phyloP scores from a whole-genome alignment of 2,113 vertebrate genomes.

The Halcyon senegalensis region DNA sequence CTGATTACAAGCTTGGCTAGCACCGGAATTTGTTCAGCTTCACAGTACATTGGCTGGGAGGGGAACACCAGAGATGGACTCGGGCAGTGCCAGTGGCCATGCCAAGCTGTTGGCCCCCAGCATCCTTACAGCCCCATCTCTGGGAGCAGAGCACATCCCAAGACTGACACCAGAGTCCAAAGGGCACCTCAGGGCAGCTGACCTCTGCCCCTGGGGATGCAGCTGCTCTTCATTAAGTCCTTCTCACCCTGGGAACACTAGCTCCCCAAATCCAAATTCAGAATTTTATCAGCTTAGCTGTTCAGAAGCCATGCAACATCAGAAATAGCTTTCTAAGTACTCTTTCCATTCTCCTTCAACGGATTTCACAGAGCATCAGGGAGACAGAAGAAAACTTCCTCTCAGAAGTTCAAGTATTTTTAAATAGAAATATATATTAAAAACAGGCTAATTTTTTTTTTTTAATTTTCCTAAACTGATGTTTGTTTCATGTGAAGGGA shows the following conservation, averaged over 20 bases:
- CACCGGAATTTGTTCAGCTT: background rate
- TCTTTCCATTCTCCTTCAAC: background rate
- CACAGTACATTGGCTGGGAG: accelerated
- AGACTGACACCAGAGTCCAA: accelerated
- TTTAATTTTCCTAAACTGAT: background rate
- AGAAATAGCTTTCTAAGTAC: background rate
- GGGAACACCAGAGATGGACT: background rate
- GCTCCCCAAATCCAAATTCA: background rate
- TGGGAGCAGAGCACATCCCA: background rate
- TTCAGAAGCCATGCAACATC: background rate
- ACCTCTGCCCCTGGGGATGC: background rate
- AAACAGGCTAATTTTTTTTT: background rate
- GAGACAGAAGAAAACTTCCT: background rate
- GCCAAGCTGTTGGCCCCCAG: accelerated
- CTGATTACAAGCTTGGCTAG: background rate
- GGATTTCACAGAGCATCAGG: background rate
- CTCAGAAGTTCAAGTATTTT: background rate
- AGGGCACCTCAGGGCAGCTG: background rate
- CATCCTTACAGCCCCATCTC: background rate
- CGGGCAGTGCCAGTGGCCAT: accelerated
- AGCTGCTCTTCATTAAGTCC: background rate
- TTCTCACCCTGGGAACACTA: background rate
- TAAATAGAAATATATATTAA: background rate
- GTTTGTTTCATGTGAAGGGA: background rate
- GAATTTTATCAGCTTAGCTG: background rate